A percentile compares a stretch with the other conserved stretches of the same genome.
Conservation (phyloP, 2,113 vertebrate genomes). For the Pteropus alecto region DNA sequence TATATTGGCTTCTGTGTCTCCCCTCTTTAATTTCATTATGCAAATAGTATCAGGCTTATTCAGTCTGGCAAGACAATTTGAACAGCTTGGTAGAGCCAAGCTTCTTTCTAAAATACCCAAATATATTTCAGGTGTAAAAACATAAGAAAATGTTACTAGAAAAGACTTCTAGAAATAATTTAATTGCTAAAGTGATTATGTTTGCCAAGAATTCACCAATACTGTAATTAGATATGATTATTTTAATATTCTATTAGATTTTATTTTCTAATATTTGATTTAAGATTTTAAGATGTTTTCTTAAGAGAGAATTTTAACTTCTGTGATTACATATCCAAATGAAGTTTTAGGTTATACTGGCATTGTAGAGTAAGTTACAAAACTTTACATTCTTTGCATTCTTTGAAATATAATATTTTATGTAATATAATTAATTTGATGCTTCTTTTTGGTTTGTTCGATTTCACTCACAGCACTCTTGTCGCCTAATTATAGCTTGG, state of each 20-base stretch:
- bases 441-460: not conserved
- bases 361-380: not conserved
- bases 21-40: not conserved
- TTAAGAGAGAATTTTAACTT: not conserved
- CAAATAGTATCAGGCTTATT: not conserved
- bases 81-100: not conserved
- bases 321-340: not conserved
- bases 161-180: not conserved
- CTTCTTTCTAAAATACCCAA: not conserved
- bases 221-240: not conserved
- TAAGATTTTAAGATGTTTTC: not conserved
- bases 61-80: not conserved
- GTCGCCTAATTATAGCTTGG: not conserved
- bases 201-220: not conserved
- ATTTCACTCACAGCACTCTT: not conserved
- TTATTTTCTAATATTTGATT: constrained; percentile 5
- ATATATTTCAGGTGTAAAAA: not conserved
- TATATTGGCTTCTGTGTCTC: not conserved
- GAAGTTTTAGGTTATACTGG: not conserved
- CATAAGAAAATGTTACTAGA: not conserved
- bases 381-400: not conserved
- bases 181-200: not conserved
- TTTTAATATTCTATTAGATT: not conserved
- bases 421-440: not conserved
- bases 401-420: not conserved